Conservation (phyloP, 1,140 invertebrate species). For the Euborellia annulipes region DNA sequence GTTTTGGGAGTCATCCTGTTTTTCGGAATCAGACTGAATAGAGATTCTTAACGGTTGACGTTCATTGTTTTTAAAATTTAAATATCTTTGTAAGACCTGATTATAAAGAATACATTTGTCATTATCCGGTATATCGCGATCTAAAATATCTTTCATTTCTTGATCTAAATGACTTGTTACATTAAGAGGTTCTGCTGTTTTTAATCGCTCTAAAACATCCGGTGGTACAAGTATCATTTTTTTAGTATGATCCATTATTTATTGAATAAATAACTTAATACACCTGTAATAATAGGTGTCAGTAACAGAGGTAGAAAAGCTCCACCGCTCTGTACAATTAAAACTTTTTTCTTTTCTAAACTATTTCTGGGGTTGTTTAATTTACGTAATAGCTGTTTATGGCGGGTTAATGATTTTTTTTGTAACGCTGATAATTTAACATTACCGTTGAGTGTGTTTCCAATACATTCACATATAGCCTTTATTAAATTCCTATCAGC, state of each 20-base stretch:
- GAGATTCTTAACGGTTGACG: no score
- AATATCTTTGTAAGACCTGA: no score
- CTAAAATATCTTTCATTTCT: no score
- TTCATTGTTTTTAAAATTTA: no score
- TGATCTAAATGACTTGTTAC: no score
- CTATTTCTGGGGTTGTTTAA: background rate
- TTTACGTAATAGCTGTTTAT: conserved; percentile 1
- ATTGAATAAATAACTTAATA: conserved; percentile 1
- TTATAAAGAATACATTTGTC: no score
- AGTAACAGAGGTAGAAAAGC: background rate
- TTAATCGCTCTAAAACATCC: conserved; percentile 2
- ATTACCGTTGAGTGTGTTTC: conserved; percentile 6
- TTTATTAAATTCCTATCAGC: background rate
- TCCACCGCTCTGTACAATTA: conserved; percentile 4
- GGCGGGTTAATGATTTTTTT: background rate
- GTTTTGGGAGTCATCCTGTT: no score
- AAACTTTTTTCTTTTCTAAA: conserved; percentile 8
- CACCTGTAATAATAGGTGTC: background rate
- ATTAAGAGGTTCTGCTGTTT: no score
- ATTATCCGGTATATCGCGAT: no score
- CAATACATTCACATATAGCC: conserved; percentile 3
- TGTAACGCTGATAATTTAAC: background rate
- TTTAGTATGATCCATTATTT: conserved; percentile 8
- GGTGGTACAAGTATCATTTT: conserved; percentile 10
- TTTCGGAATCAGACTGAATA: no score